These are phyloP conservation scores for Gymnobelideus leadbeateri DNA, from an alignment of 2,113 vertebrate genomes.

Conservation along the genomic window DNA sequence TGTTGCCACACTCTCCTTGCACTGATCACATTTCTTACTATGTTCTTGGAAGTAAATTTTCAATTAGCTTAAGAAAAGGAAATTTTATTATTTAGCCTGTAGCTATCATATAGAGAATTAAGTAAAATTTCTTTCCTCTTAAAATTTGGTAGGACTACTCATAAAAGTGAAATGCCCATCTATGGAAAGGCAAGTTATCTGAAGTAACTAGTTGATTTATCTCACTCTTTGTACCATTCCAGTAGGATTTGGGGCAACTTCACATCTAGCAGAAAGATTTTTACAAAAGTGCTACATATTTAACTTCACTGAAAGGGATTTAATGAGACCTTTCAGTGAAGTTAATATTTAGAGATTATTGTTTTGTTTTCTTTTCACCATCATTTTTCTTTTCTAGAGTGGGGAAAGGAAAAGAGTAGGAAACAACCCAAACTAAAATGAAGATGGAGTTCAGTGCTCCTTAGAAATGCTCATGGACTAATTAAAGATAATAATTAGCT, in stretches of 20 bases:
- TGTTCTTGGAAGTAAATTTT: slow-evolving; percentile 43
- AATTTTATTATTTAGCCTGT: not conserved
- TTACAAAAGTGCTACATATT: not conserved
- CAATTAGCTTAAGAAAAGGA: slow-evolving; percentile 15
- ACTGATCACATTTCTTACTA: not conserved
- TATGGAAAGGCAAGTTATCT: slow-evolving; percentile 10
- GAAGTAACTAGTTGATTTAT: slow-evolving; percentile 35
- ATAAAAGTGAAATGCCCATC: not conserved
- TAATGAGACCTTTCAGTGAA: not conserved
- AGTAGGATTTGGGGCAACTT: slow-evolving; percentile 33
- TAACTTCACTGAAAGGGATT: not conserved
- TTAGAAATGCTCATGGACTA: slow-evolving; percentile 35
- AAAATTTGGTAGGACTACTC: not conserved
- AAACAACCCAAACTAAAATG: not conserved
- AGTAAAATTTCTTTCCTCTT: not conserved
- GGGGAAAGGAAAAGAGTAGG: not conserved
- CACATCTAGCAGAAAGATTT: slow-evolving; percentile 12
- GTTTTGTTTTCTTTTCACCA: not conserved
- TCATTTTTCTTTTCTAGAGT: not conserved
- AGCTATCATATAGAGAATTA: not conserved
- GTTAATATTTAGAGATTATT: not conserved
- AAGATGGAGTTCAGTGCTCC: slow-evolving; percentile 31
- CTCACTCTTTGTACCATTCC: not conserved
- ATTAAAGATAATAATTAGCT: slow-evolving; percentile 43
- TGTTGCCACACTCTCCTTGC: not conserved